phyloP scores from a whole-genome alignment of 2,113 vertebrate genomes.

The Nycticorax nycticorax region DNA sequence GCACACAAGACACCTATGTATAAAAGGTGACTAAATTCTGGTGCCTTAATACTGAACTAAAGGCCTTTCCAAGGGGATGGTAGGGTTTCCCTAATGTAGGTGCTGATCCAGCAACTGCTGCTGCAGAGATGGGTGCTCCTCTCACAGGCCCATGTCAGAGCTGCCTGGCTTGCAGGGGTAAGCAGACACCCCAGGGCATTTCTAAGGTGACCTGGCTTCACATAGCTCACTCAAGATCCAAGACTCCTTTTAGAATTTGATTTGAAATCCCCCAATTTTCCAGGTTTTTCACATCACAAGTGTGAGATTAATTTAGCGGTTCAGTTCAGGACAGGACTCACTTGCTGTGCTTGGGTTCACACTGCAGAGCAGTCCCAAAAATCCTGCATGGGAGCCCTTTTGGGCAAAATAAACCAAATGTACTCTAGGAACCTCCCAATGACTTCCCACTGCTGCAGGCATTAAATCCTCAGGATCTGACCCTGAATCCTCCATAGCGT shows the following conservation, averaged over 20 bases:
- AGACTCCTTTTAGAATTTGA: neutral
- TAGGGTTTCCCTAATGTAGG: neutral
- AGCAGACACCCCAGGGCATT: neutral
- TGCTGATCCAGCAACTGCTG: neutral
- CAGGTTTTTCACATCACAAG: neutral
- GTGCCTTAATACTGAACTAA: neutral
- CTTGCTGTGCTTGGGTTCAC: neutral
- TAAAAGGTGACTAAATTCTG: neutral
- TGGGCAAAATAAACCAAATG: neutral
- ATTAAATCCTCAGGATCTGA: neutral
- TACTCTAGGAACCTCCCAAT: neutral
- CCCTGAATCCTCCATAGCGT: neutral
- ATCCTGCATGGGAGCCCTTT: neutral
- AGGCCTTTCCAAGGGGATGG: neutral
- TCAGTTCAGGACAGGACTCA: neutral
- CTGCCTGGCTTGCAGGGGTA: neutral
- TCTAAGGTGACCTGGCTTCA: neutral
- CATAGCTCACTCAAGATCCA: neutral
- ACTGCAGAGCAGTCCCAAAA: neutral
- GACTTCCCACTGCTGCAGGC: neutral
- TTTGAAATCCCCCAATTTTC: neutral
- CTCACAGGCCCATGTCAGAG: rapidly evolving
- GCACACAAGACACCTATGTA: neutral
- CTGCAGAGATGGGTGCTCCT: neutral
- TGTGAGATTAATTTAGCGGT: neutral